These are phyloP conservation scores for Pteronura brasiliensis DNA, from an alignment of 2,113 vertebrate species.

Conservation along the genomic window DNA sequence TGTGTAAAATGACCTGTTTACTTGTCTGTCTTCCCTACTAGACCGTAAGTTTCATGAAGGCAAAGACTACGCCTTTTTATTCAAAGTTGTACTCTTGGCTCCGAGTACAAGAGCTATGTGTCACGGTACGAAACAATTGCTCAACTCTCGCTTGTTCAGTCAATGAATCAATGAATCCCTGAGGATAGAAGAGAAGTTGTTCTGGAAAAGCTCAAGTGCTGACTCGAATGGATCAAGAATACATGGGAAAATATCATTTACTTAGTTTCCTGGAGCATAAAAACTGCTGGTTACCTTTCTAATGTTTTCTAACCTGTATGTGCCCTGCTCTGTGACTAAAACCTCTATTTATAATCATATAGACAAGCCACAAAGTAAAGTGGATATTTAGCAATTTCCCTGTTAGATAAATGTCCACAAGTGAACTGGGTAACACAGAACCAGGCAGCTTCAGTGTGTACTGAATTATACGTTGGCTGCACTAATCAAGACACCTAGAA, in stretches of 20 bases:
- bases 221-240: not conserved
- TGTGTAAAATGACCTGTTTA: not conserved
- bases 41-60: not conserved
- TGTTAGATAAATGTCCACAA: not conserved
- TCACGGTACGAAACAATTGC: not conserved
- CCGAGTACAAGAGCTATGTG: not conserved
- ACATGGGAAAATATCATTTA: not conserved
- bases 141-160: not conserved
- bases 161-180: not conserved
- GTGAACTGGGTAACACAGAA: conserved; percentile 4
- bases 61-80: not conserved
- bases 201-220: not conserved
- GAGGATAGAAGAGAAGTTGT: not conserved
- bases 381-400: not conserved
- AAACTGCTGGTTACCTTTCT: conserved; percentile 18
- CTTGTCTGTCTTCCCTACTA: not conserved
- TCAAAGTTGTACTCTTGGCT: not conserved
- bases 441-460: not conserved
- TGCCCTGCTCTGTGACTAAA: not conserved
- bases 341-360: not conserved
- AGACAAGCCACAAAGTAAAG: not conserved
- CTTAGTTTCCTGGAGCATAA: not conserved
- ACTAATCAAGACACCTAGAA: not conserved
- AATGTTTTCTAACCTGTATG: not conserved
- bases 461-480: conserved; percentile 35